These are phyloP conservation scores for Muscicapa striata DNA, from an alignment of 2,797 vertebrate genomes.

Conservation along the genomic window DNA sequence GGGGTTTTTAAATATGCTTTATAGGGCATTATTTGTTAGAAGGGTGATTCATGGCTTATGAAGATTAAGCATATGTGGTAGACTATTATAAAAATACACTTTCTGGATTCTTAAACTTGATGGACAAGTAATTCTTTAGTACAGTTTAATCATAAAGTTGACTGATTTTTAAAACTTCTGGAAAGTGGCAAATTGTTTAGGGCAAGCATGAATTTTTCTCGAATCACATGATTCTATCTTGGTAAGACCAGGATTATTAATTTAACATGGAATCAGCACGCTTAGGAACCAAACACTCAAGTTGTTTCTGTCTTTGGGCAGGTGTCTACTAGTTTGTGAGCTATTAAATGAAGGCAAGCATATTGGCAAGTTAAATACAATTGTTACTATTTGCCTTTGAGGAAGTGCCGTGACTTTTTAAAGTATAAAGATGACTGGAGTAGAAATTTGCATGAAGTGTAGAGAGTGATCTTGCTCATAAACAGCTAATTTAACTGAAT, in stretches of 20 bases:
- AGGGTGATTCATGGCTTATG: not conserved
- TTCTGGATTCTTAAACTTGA: not conserved
- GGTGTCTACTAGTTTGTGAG: not conserved
- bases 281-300: not conserved
- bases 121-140: not conserved
- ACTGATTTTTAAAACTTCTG: not conserved
- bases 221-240: not conserved
- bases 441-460: not conserved
- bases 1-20: not conserved
- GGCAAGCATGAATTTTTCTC: not conserved
- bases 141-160: not conserved
- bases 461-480: not conserved
- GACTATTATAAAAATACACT: not conserved
- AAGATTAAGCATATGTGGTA: not conserved
- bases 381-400: not conserved
- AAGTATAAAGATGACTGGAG: not conserved
- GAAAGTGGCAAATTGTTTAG: not conserved
- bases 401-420: not conserved
- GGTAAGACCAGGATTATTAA: not conserved
- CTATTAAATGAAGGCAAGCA: not conserved
- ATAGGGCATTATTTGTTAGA: not conserved
- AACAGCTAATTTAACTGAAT: not conserved
- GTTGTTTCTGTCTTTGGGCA: not conserved
- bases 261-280: not conserved
- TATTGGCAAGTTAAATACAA: not conserved